Evolutionary conservation across 1,140 invertebrate genomes (phyloP).

Genomic region (Himalopsyche phryganea): DNA sequence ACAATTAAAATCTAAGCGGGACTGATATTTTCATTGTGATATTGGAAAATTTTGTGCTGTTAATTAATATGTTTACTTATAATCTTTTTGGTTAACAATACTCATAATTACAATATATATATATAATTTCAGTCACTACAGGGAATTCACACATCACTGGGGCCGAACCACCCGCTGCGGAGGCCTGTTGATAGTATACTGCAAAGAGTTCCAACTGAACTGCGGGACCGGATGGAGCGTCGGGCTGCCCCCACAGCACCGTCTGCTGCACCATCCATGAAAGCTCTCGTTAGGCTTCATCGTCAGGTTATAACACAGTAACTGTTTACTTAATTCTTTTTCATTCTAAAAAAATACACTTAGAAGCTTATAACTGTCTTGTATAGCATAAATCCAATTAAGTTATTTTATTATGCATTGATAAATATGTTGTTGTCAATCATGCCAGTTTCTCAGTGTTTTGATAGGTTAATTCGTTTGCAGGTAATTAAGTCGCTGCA

Average conservation of each 20-base stretch:
- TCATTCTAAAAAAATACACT: not conserved
- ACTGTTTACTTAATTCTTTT: not conserved
- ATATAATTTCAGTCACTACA: slow-evolving; percentile 61
- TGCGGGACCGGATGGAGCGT: slow-evolving; percentile 68
- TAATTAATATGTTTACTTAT: too few species aligned
- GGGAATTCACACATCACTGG: slow-evolving; percentile 64
- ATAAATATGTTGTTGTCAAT: too few species aligned
- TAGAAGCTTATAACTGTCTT: not conserved
- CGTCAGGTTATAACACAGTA: slow-evolving; percentile 49
- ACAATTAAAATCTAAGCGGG: too few species aligned
- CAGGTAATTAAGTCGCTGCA: slow-evolving; percentile 85
- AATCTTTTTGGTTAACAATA: too few species aligned
- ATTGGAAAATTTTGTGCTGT: too few species aligned
- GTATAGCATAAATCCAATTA: slow-evolving; percentile 8
- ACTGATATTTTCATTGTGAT: too few species aligned
- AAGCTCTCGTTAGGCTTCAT: slow-evolving; percentile 77
- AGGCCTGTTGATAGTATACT: slow-evolving; percentile 82
- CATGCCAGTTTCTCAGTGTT: too few species aligned
- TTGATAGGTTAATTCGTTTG: too few species aligned
- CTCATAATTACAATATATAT: too few species aligned
- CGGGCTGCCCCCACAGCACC: slow-evolving; percentile 63
- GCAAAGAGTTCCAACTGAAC: slow-evolving; percentile 76
- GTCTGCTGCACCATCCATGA: slow-evolving; percentile 71
- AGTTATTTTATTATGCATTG: slow-evolving; percentile 2
- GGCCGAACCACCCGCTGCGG: slow-evolving; percentile 65